phyloP scores from a whole-genome alignment of 2,113 vertebrate genomes.

The Phyllostomus hastatus region DNA sequence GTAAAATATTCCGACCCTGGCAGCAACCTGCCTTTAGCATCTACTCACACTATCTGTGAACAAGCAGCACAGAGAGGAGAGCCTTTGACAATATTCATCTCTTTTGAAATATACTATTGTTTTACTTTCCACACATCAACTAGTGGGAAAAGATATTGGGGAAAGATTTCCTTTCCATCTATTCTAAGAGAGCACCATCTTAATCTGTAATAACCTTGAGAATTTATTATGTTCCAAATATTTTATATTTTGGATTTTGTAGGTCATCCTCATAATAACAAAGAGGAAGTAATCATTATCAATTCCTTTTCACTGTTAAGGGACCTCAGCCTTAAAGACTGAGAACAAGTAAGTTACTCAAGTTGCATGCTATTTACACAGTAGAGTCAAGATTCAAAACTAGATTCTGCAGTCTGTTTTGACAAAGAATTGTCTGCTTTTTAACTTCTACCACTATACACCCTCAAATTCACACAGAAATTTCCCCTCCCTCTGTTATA shows the following conservation, averaged over 20 bases:
- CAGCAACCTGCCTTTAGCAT: not conserved
- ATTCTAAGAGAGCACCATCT: not conserved
- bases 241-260: not conserved
- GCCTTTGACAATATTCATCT: not conserved
- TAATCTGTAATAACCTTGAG: not conserved
- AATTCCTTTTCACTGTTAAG: not conserved
- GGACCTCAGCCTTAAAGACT: not conserved
- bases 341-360: not conserved
- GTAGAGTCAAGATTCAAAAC: not conserved
- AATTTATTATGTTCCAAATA: not conserved
- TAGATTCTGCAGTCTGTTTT: not conserved
- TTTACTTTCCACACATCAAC: conserved; percentile 10
- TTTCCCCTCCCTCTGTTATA: not conserved
- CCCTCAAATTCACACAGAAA: not conserved
- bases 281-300: not conserved
- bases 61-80: not conserved
- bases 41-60: not conserved
- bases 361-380: not conserved
- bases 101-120: conserved; percentile 6
- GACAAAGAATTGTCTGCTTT: not conserved
- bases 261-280: not conserved
- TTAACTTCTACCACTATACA: not conserved
- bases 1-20: not conserved
- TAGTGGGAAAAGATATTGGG: not conserved
- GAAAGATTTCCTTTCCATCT: not conserved